These are phyloP conservation scores for Poeciliopsis prolifica DNA, from an alignment of 2,113 vertebrate genomes.

Conservation along the genomic window DNA sequence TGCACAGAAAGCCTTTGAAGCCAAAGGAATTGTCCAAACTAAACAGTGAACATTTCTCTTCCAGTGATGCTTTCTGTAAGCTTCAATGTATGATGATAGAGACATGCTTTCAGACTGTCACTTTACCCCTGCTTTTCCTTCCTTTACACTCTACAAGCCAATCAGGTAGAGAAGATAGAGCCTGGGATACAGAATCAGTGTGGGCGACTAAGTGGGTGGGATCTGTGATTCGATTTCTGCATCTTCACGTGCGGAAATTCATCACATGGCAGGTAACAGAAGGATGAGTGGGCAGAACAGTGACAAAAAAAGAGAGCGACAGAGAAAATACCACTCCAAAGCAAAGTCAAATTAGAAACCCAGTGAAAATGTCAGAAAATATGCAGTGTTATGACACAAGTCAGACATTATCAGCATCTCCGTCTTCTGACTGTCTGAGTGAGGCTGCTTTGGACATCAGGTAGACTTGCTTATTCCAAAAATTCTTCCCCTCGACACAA, in stretches of 20 bases:
- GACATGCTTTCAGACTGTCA: conserved; percentile 30
- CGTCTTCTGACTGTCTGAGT: conserved; percentile 27
- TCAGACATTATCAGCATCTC: conserved; percentile 31
- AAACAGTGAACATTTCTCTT: background rate
- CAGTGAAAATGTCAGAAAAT: conserved; percentile 16
- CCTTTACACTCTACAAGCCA: conserved; percentile 17
- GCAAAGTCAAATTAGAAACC: conserved; percentile 4
- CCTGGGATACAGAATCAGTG: conserved; percentile 47
- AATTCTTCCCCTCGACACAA: conserved; percentile 22
- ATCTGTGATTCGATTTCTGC: conserved; percentile 33
- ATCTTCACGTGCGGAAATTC: conserved; percentile 46
- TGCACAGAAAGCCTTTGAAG: background rate
- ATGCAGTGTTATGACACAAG: conserved; percentile 31
- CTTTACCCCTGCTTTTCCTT: conserved; percentile 32
- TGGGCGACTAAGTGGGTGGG: conserved; percentile 51
- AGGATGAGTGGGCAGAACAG: conserved; percentile 43
- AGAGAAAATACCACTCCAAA: background rate
- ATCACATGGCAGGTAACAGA: conserved; percentile 47
- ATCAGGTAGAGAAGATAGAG: conserved; percentile 55
- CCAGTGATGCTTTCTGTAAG: background rate
- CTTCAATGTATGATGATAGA: conserved; percentile 11
- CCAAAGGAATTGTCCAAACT: background rate
- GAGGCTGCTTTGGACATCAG: conserved; percentile 14
- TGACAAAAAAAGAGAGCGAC: conserved; percentile 12
- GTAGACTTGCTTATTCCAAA: conserved; percentile 43